phyloP scores from a whole-genome alignment of 2,113 vertebrate species.

The Rhadina sibilatrix region DNA sequence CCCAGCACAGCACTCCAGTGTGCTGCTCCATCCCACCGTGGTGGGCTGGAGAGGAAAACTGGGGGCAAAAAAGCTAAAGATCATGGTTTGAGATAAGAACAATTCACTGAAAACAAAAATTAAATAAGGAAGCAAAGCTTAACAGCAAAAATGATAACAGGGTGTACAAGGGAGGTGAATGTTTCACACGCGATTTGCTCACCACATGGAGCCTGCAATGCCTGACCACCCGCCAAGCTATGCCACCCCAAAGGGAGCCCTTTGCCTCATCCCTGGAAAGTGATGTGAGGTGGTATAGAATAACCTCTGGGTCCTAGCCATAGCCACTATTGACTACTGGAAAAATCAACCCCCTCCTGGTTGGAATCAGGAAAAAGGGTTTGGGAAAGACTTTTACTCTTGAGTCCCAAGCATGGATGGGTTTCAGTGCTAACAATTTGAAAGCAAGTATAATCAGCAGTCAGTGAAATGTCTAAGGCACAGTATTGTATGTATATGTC shows the following conservation, averaged over 20 bases:
- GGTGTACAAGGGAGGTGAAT: rapidly evolving
- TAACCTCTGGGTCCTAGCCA: not conserved
- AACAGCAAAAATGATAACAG: not conserved
- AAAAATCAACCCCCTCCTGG: not conserved
- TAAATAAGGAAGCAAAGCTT: not conserved
- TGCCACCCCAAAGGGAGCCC: rapidly evolving
- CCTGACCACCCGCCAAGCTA: rapidly evolving
- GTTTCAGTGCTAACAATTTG: not conserved
- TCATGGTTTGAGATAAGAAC: not conserved
- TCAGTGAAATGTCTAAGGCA: not conserved
- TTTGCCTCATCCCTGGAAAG: not conserved
- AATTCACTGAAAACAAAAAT: not conserved
- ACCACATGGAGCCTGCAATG: not conserved
- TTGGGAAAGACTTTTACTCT: not conserved
- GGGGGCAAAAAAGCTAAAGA: not conserved
- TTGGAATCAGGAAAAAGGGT: not conserved
- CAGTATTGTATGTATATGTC: not conserved
- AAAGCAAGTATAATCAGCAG: not conserved
- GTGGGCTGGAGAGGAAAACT: not conserved
- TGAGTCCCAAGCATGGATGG: rapidly evolving
- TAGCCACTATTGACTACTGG: no score
- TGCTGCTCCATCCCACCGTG: rapidly evolving
- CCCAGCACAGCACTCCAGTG: not conserved
- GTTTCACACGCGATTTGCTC: rapidly evolving
- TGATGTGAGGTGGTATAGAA: no score